Evolutionary conservation across 2,888 invertebrate genomes (phyloP), one percentile per base, ranked within the genome.

Genomic region (Ligdia adustata): DNA sequence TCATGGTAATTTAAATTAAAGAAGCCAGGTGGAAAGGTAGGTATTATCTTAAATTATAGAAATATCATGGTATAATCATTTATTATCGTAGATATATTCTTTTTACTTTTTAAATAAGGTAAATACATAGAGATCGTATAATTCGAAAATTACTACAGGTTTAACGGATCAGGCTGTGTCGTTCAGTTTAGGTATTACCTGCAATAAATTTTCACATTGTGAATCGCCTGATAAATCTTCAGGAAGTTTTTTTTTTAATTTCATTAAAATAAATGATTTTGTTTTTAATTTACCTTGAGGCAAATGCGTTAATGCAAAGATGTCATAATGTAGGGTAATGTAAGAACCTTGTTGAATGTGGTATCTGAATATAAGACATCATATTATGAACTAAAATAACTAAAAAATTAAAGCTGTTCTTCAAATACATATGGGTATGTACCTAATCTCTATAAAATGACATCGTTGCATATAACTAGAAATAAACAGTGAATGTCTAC

Each of bases 41-140:
- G 45, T 39, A 26, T 35, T 43, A n/a, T 46, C 52, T 52, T 52
- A 49, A 59, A 59, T 59, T 51, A 56, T 28, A 57, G 33, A 51
- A 32, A 35, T n/a, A 26, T 28, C 12, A 27, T 46, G 35, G 39
- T 57, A 27, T 39, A 29, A 53, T 44, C 42, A 4, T 55, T 60
- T 60, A 60, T 55, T 47, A 22, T 22, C n/a, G 2, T 9, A 2
- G 6, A 9, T 24, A 15, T n/a, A 7, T 9, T 12, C n/a, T 15
- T 9, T 12, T 13, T 12, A 13, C 14, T 24, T 34, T n/a, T 4
- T 12, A 12, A 9, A 18, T 4, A 5, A 22, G 22, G 7, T 22
- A 14, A 22, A 31, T 35, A 56, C 52, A 54, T 33, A 29, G 14
- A 26, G 26, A 37, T 37, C 27, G 4, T 9, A 16, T 27, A 1